Evolutionary conservation across 2,888 invertebrate genomes (phyloP).

Genomic region (Ectemnius lituratus): DNA sequence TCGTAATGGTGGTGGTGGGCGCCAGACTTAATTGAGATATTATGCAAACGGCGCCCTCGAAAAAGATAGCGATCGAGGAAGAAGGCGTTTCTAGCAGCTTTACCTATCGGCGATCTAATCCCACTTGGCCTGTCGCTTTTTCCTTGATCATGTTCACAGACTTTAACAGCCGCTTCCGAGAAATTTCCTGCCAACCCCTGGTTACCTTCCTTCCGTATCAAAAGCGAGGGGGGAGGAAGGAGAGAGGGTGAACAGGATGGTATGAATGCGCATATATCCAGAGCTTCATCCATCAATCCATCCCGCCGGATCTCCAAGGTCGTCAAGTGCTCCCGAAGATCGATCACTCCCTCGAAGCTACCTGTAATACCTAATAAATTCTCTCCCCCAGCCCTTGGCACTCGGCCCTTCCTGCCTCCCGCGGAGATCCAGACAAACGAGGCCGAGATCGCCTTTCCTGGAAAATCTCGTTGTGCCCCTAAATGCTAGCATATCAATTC

Average conservation of each 20-base stretch:
- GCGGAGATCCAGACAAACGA: slow-evolving; percentile 63
- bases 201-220: slow-evolving; percentile 35
- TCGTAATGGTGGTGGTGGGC: slow-evolving; percentile 1
- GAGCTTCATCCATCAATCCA: slow-evolving; percentile 61
- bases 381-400: slow-evolving; percentile 26
- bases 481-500: slow-evolving; percentile 15
- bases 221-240: neutral
- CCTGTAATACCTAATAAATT: slow-evolving; percentile 69
- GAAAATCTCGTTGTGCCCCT: slow-evolving; percentile 39
- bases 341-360: slow-evolving; percentile 59
- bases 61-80: neutral
- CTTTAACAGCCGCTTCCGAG: slow-evolving; percentile 38
- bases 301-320: slow-evolving; percentile 60
- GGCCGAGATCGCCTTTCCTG: slow-evolving; percentile 17
- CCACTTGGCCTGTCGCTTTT: slow-evolving; percentile 11
- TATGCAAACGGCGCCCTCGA: slow-evolving; percentile 1
- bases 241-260: slow-evolving; percentile 22
- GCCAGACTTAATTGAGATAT: slow-evolving; percentile 10
- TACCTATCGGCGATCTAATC: slow-evolving; percentile 20
- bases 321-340: slow-evolving; percentile 62
- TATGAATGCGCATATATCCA: slow-evolving; percentile 40
- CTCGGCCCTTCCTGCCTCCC: slow-evolving; percentile 23
- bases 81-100: neutral
- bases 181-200: slow-evolving; percentile 42
- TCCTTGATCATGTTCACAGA: slow-evolving; percentile 25